Evolutionary conservation across 2,888 invertebrate species (phyloP).

Genomic region (Papilio elwesi): DNA sequence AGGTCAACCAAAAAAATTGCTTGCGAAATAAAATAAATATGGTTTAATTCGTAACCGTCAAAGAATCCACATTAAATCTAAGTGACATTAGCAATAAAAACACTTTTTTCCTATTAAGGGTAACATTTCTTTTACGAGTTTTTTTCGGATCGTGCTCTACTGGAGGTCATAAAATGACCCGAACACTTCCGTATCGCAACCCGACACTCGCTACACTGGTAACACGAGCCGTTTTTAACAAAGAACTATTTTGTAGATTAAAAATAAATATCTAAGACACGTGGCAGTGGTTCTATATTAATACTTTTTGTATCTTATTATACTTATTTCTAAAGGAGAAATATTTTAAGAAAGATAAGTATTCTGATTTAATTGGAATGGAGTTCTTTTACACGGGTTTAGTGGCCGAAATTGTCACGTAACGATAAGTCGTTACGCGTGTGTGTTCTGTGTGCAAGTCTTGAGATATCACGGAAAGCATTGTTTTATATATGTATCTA

Average conservation of each 20-base stretch:
- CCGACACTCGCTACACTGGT: conserved; percentile 29
- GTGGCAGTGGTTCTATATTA: conserved; percentile 8
- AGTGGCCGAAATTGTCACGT: too few species aligned
- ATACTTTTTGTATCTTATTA: not conserved
- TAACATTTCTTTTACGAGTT: conserved; percentile 18
- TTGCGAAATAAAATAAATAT: too few species aligned
- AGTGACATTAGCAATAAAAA: conserved; percentile 23
- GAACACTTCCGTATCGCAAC: conserved; percentile 34
- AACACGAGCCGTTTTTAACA: conserved; percentile 23
- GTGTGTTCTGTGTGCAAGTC: too few species aligned
- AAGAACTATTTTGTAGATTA: conserved; percentile 19
- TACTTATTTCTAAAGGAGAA: not conserved
- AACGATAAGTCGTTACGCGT: too few species aligned
- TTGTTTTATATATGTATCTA: too few species aligned
- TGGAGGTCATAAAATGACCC: conserved; percentile 31
- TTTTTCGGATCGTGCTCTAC: not conserved
- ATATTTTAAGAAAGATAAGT: too few species aligned
- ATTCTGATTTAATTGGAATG: too few species aligned
- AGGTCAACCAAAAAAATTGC: too few species aligned
- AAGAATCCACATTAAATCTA: conserved; percentile 5
- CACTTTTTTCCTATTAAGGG: not conserved
- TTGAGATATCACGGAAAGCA: too few species aligned
- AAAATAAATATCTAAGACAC: conserved; percentile 6
- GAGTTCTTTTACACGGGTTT: too few species aligned
- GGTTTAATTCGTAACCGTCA: conserved; percentile 1